Percentiles rank a stretch among this genome's conserved stretches.
These are phyloP conservation scores for Prionailurus viverrinus DNA, from an alignment of 2,113 vertebrate species.

Conservation along the genomic window DNA sequence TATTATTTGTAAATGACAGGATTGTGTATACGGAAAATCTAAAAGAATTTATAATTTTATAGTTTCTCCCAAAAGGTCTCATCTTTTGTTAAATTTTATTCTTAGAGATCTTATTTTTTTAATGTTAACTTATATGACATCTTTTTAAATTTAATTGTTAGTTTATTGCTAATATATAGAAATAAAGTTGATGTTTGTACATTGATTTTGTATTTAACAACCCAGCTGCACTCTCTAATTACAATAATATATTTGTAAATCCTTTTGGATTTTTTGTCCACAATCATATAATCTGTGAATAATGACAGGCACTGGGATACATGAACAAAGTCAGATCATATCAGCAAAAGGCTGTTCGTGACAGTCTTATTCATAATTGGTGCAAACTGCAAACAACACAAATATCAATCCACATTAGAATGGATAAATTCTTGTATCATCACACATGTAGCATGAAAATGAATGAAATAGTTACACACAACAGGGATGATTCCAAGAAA, in stretches of 20 bases:
- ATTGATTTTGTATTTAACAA: slow-evolving; percentile 48
- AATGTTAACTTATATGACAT: neutral
- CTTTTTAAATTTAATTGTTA: slow-evolving; percentile 10
- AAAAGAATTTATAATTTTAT: slow-evolving; percentile 20
- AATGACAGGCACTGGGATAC: neutral
- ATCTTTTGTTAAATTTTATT: slow-evolving; percentile 27
- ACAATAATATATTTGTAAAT: slow-evolving; percentile 27
- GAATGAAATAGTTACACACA: neutral
- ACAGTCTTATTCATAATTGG: neutral
- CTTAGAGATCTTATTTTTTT: slow-evolving; percentile 27
- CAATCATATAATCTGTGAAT: neutral
- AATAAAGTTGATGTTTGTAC: neutral
- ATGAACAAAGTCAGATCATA: slow-evolving; percentile 12
- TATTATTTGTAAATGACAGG: neutral
- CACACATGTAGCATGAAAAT: neutral
- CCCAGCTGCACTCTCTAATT: neutral
- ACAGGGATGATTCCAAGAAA: neutral
- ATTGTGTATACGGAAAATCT: neutral
- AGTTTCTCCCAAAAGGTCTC: neutral
- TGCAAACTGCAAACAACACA: neutral
- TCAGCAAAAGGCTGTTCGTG: slow-evolving; percentile 24
- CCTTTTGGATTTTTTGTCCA: slow-evolving; percentile 6
- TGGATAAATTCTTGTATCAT: neutral
- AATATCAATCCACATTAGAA: neutral
- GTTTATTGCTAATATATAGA: slow-evolving; percentile 18